Evolutionary conservation across 1,140 invertebrate species (phyloP), one percentile per base, ranked within the genome.

Genomic region (Magallana gigas): DNA sequence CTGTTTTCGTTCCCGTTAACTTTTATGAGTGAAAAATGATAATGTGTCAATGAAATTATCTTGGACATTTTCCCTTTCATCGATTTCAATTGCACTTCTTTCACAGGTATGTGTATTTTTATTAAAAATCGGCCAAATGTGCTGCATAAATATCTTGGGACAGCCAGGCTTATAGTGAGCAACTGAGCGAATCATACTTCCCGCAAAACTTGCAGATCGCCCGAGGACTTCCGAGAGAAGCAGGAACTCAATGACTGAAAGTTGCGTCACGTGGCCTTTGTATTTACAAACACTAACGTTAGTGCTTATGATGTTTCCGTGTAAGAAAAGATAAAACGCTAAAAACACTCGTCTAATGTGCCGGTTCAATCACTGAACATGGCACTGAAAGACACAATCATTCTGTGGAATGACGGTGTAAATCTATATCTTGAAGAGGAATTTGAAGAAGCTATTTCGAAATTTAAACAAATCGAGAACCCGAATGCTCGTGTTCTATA

Each of bases 391-490:
- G 81, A 83, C 48, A 83, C 16, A 9, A 83, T 83, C 36, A 58
- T 83, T 29, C 18, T n/a, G 18, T 83, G 81, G 81, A 83, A 83
- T 29, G 81, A 83, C 36, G 81, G 81, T 29, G 48, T 83, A 9
- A 83, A 83, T 83, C n/a, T 56, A 57, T 83, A 83, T 23, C 57
- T 83, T 12, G 81, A 83, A 57, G 81, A 58, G 48, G 81, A 83
- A 57, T 83, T 57, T 58, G 81, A 83, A 83, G 81, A 83, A 29
- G 81, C 81, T n/a, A 58, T 83, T n/a, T 57, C 14, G 4, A 83
- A 83, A 29, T 83, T 83, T 16, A 16, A 83, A 16, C 57, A 57
- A 16, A 83, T 83, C 57, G 81, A 83, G 36, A 29, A 57, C 58
- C 81, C 81, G 57, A 83, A 58, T 57, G 81, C 81, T 23, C 48